phyloP scores from a whole-genome alignment of 2,888 invertebrate genomes.

The Muschampia staudingeri region DNA sequence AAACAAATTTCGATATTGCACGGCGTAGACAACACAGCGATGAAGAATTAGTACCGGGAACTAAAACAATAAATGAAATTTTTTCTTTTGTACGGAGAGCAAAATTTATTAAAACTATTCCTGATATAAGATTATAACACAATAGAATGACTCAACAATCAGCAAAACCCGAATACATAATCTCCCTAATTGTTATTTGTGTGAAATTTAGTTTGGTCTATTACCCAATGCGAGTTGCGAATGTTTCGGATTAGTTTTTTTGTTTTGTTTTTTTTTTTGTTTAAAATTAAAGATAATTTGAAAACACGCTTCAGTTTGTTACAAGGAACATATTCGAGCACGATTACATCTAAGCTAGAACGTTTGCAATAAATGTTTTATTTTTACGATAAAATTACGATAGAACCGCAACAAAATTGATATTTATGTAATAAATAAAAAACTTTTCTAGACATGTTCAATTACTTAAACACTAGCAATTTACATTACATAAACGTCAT shows the following conservation, averaged over 20 bases:
- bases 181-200: constrained; percentile 44
- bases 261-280: background rate
- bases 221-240: constrained; percentile 26
- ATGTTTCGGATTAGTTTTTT: background rate
- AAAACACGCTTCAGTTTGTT: background rate
- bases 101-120: constrained; percentile 40
- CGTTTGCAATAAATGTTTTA: background rate
- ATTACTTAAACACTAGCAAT: too few relatives aligned
- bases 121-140: constrained; percentile 45
- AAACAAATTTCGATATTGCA: background rate
- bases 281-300: background rate
- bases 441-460: too few relatives aligned
- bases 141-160: constrained; percentile 43
- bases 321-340: background rate
- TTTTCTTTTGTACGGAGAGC: constrained; percentile 10
- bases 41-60: constrained; percentile 25
- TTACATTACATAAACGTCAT: too few relatives aligned
- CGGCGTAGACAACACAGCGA: background rate
- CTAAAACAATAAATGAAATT: constrained; percentile 28
- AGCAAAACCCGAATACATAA: constrained; percentile 28
- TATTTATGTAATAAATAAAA: too few relatives aligned
- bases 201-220: constrained; percentile 38
- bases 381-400: background rate
- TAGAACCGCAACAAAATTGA: too few relatives aligned
- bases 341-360: background rate